Evolutionary conservation across 2,888 invertebrate genomes (phyloP), one percentile per base, ranked within the genome.

Genomic region (Hermaeophaga mercurialis): DNA sequence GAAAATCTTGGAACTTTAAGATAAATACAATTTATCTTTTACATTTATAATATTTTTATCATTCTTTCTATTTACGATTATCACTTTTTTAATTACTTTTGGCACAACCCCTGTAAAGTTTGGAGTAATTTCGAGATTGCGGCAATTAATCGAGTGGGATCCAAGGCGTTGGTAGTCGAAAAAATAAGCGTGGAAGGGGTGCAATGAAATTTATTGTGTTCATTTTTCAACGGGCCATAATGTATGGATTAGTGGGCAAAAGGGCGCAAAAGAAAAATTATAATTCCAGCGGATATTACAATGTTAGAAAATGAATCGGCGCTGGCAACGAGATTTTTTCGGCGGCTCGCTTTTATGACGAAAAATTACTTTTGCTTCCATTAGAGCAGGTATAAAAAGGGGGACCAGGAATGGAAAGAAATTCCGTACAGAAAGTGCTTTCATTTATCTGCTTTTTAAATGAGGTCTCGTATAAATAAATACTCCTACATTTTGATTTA

Each of bases 141-240:
- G n/a, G 43, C 52, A 34, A 52, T 44, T 52, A 52, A 52, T 52
- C n/a, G n/a, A n/a, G n/a, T n/a, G n/a, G n/a, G n/a, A n/a, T n/a
- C n/a, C n/a, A n/a, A n/a, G n/a, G n/a, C n/a, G n/a, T n/a, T n/a
- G n/a, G n/a, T n/a, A n/a, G n/a, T n/a, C n/a, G 17, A 50, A 50
- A 50, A 50, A 50, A 50, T 33, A 50, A 50, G 41, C 31, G 50
- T 9, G 14, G 15, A 22, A n/a, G 52, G 44, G 34, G 44, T 44
- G 52, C 34, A 44, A 52, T 52, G 44, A 52, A 52, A 52, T 52
- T 52, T 52, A 52, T 52, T 52, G 43, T 52, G 43, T 44, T 52
- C 52, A 52, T 52, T 52, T 52, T 52, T 52, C 52, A 52, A 26
- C 43, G 52, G 43, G 17, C 22, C 34, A 52, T 52, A 52, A 43